Evolutionary conservation across 2,113 vertebrate genomes (phyloP).

Genomic region (Ptilorrhoa leucosticta): DNA sequence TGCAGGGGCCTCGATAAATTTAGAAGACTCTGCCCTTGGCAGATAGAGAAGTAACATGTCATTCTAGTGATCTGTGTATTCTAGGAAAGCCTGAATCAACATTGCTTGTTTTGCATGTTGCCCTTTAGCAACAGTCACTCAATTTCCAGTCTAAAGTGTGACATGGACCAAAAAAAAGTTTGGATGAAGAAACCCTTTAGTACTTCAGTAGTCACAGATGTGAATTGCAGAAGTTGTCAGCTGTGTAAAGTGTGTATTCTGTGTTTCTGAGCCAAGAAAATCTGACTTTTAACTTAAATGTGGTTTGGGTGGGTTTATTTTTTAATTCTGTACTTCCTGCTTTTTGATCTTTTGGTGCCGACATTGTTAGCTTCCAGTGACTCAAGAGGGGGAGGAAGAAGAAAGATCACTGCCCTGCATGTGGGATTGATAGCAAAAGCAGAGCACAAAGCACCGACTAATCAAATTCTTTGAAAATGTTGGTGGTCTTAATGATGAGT

Average conservation of each 20-base stretch:
- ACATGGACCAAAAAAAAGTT: background rate
- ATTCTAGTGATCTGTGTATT: slow-evolving; percentile 35
- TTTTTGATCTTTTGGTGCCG: background rate
- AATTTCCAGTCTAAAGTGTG: background rate
- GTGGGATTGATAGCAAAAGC: background rate
- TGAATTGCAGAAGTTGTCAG: background rate
- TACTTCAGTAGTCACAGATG: background rate
- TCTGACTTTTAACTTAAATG: background rate
- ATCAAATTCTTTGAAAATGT: background rate
- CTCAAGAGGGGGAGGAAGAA: background rate
- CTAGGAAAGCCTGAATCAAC: slow-evolving; percentile 59
- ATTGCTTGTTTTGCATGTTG: background rate
- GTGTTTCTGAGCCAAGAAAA: background rate
- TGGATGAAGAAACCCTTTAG: background rate
- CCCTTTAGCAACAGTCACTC: background rate
- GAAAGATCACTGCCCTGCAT: background rate
- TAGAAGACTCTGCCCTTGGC: slow-evolving; percentile 48
- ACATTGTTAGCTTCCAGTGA: background rate
- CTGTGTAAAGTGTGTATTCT: background rate
- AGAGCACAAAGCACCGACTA: background rate
- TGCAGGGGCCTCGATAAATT: slow-evolving; percentile 3
- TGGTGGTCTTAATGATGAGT: background rate
- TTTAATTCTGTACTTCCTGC: background rate
- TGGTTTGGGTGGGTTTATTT: background rate
- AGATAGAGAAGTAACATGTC: slow-evolving; percentile 24